Base-by-base conservation (phyloP, 2,113 vertebrate genomes). In the Laticauda colubrina region DNA sequence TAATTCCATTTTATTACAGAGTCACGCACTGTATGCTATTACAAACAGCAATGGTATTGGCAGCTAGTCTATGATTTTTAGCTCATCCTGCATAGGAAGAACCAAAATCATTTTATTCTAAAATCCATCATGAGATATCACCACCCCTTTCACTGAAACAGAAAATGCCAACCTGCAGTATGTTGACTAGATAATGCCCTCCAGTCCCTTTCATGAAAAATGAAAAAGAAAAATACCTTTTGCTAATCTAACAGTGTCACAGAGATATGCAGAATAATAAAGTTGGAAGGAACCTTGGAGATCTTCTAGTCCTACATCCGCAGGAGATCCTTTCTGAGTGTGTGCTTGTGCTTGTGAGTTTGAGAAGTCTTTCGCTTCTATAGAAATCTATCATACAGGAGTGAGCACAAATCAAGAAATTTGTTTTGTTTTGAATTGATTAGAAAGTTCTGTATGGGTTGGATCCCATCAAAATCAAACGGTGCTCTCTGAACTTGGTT, bases 11-110 rank as follows among this genome's bases (percentile, higher is more conserved):
- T 88, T 29, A 45, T 26, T 57, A 87, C 7, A 48, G 85, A 93
- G 34, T 7, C 26, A 93, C 10, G 20, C 6, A 93, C 56, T 14
- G 4, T 53, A 7, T 59, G 26, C 54, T 75, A 91, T 88, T 89
- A 43, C 61, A 93, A 88, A 81, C 24, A 54, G 48, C 93, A 89
- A 85, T 91, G 91, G 88, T 57, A 91, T 81, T 75, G n/a, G 4
- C 54, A 57, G 89, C 48, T 29, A 24, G 23, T 29, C 54, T 89
- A 53, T 85, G 55, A 43, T 85, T 81, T 81, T 59, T 45, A 10
- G 14, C 39, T 59, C 2, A n/a, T 51, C n/a, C 20, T 88, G 59
- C 23, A n/a, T 5, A 87, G 56, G 54, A 61, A 9, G 1, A 64
- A 15, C 45, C 1, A 10, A 89, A 91, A 7, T 5, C 53, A 21